Evolutionary conservation across 2,113 vertebrate species (phyloP), one percentile per base, ranked within the genome.

Genomic region (Festucalex cinctus): DNA sequence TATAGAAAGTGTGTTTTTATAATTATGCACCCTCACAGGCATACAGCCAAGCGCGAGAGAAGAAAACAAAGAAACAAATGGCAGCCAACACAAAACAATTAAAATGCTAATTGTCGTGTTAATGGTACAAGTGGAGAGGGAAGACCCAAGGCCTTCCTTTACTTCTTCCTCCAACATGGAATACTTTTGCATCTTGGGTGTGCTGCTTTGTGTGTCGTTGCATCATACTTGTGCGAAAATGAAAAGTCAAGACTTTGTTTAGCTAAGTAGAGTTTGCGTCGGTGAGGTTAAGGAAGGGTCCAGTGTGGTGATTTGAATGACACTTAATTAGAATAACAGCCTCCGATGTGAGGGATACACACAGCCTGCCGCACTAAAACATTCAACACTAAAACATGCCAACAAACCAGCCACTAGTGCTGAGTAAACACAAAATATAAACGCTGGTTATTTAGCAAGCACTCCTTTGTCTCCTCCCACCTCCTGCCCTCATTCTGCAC

Each of bases 361-460:
- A 58, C 68, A 70, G 74, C 77, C 75, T 66, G 69, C 17, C 10
- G 65, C 76, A 66, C 78, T 71, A 70, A 84, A 85, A 77, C 86
- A 81, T 81, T 6, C 28, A 28, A 56, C 76, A 68, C 75, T 73
- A 71, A 84, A 85, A 77, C 85, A 82, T 82, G 80, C 70, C 71
- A 67, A 78, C 58, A 60, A 82, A 70, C 63, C 66, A 54, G 58
- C 71, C 75, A 19, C 75, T 48, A 76, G 63, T 88, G 88, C 87
- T 90, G 88, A 90, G 85, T 83, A 86, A 85, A 86, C 87, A 87
- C 65, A 89, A 91, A 89, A 83, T 77, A 65, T 74, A 82, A 83
- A 83, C 68, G 62, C 26, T 8, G 69, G 79, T 87, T 88, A 84
- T 90, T 88, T 81, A 84, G 83, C 78, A 75, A 85, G 80, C 78